Percentiles rank a stretch among this genome's conserved stretches.
These are phyloP conservation scores for Saguinus midas DNA, from an alignment of 2,113 vertebrate species.

Conservation along the genomic window DNA sequence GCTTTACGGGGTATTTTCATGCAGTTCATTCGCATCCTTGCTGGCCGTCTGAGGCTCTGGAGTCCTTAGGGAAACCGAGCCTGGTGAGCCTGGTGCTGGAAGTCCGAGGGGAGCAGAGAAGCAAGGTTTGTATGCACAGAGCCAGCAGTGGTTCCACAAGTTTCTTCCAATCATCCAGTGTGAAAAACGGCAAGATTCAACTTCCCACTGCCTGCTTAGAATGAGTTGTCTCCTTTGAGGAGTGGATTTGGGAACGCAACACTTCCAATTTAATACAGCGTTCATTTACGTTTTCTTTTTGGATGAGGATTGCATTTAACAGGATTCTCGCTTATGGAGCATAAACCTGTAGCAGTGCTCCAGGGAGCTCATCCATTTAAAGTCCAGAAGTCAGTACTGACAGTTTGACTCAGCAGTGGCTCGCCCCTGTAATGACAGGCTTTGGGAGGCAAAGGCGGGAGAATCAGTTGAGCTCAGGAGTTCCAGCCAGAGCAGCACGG, in stretches of 20 bases:
- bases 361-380: not conserved
- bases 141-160: not conserved
- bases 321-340: not conserved
- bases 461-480: not conserved
- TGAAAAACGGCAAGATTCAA: too few species aligned
- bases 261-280: rapidly evolving
- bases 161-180: not conserved
- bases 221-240: not conserved
- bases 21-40: not conserved
- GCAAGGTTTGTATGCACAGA: not conserved
- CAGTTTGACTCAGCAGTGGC: not conserved
- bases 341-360: not conserved
- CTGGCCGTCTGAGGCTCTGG: not conserved
- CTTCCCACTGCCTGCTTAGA: not conserved
- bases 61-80: rapidly evolving
- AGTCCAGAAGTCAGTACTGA: not conserved
- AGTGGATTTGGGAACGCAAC: too few species aligned
- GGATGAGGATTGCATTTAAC: not conserved
- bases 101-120: not conserved
- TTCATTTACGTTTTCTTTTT: not conserved
- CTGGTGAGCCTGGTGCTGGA: not conserved
- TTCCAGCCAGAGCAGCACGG: not conserved
- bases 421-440: too few species aligned
- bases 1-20: too few species aligned
- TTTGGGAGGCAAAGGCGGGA: not conserved